A percentile compares a stretch with the other conserved stretches of the same genome.
Conservation (phyloP, 2,888 invertebrate species). For the Diplolepis rosae region DNA sequence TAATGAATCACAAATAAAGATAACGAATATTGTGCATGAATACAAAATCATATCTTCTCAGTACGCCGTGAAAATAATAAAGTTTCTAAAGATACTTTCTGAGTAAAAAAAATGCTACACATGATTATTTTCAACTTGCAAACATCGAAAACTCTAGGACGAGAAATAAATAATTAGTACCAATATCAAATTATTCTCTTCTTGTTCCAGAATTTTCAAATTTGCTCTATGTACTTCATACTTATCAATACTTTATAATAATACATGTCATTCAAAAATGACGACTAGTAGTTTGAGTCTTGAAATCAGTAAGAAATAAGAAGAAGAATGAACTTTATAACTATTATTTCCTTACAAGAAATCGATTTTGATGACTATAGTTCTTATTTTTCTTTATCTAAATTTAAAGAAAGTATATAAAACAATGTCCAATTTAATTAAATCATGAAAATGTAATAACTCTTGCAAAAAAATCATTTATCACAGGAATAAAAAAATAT, state of each 20-base stretch:
- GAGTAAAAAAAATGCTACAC: neutral
- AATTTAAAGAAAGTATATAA: too few relatives aligned
- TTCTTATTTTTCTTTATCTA: too few relatives aligned
- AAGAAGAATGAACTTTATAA: neutral
- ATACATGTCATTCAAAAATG: constrained; percentile 23
- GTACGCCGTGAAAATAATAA: neutral
- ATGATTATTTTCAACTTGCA: neutral
- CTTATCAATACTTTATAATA: constrained; percentile 8
- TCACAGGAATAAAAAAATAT: too few relatives aligned
- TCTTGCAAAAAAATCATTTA: too few relatives aligned
- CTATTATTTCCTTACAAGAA: neutral
- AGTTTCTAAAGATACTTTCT: neutral
- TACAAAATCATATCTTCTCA: constrained; percentile 21
- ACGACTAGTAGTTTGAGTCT: constrained; percentile 26
- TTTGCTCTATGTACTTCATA: constrained; percentile 5
- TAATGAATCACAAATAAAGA: constrained; percentile 25
- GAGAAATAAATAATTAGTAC: constrained; percentile 7
- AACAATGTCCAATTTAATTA: too few relatives aligned
- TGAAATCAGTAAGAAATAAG: constrained; percentile 1
- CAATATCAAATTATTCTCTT: neutral
- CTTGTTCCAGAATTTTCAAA: constrained; percentile 10
- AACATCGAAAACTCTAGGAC: constrained; percentile 7
- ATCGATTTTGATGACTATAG: neutral
- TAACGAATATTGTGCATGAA: constrained; percentile 18
- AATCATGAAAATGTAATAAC: too few relatives aligned